Conservation (phyloP, 2,113 vertebrate species). For the Anguilla rostrata region DNA sequence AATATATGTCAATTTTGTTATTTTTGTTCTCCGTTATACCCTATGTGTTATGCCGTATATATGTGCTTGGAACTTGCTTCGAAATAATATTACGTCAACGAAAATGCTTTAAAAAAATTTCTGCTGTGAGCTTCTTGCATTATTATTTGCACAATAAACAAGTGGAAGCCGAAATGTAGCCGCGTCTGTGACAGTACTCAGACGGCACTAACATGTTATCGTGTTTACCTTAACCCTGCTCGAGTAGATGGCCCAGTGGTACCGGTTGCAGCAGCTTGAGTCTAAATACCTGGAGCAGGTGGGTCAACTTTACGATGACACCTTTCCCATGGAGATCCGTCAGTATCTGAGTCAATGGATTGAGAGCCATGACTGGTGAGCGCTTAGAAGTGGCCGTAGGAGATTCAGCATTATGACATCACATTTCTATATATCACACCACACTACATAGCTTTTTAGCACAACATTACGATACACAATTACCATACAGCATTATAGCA, state of each 20-base stretch:
- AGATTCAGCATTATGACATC: neutral
- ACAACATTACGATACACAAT: neutral
- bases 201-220: neutral
- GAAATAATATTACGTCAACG: too few species aligned
- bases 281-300: conserved; percentile 78
- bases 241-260: conserved; percentile 87
- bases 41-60: too few species aligned
- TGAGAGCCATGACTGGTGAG: conserved; percentile 90
- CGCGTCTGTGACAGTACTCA: neutral
- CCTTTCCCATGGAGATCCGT: conserved; percentile 86
- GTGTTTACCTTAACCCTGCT: neutral
- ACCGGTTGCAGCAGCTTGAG: conserved; percentile 79
- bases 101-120: too few species aligned
- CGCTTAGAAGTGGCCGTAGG: conserved; percentile 60
- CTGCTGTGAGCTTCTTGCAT: too few species aligned
- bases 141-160: too few species aligned
- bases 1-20: too few species aligned
- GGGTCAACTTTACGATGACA: conserved; percentile 81
- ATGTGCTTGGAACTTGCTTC: too few species aligned
- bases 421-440: too few species aligned
- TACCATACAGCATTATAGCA: neutral
- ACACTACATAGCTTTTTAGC: too few species aligned
- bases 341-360: conserved; percentile 82
- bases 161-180: neutral
- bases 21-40: too few species aligned